These are phyloP conservation scores for Rhaphigaster nebulosa DNA, from an alignment of 2,888 invertebrate genomes.

Conservation along the genomic window DNA sequence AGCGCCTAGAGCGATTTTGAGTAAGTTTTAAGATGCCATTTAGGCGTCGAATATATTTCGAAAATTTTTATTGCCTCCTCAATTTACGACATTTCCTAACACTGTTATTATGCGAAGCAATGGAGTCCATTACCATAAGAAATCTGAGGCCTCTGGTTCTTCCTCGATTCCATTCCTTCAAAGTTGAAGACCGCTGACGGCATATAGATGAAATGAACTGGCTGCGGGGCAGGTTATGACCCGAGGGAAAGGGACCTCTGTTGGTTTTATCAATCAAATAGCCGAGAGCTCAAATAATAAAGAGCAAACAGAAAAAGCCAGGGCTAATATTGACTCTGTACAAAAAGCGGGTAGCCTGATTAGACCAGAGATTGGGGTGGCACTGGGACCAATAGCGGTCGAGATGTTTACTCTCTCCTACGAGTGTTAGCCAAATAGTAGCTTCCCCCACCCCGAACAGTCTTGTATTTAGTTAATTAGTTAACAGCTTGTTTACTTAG, in stretches of 20 bases:
- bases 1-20: too few species aligned
- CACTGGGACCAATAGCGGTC: neutral
- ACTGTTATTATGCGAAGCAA: neutral
- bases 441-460: neutral
- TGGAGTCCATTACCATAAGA: neutral
- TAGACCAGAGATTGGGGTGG: slow-evolving; percentile 43
- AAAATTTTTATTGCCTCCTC: too few species aligned
- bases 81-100: neutral
- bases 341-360: slow-evolving; percentile 53
- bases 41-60: too few species aligned
- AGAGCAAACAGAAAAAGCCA: slow-evolving; percentile 63
- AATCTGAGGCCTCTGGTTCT: neutral
- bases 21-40: too few species aligned
- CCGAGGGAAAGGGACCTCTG: slow-evolving; percentile 55
- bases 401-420: slow-evolving; percentile 12
- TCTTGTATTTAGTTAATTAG: slow-evolving; percentile 43
- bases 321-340: slow-evolving; percentile 61
- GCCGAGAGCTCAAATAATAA: slow-evolving; percentile 63
- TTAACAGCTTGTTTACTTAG: slow-evolving; percentile 13
- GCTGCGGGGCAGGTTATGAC: slow-evolving; percentile 17
- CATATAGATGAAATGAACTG: neutral
- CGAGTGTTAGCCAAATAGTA: slow-evolving; percentile 39
- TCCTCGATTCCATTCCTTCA: neutral
- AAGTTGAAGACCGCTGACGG: neutral
- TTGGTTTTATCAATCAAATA: slow-evolving; percentile 64